Percentiles rank a stretch among this genome's conserved stretches.
phyloP scores from a whole-genome alignment of 2,888 invertebrate species.

The Xestia ashworthii region DNA sequence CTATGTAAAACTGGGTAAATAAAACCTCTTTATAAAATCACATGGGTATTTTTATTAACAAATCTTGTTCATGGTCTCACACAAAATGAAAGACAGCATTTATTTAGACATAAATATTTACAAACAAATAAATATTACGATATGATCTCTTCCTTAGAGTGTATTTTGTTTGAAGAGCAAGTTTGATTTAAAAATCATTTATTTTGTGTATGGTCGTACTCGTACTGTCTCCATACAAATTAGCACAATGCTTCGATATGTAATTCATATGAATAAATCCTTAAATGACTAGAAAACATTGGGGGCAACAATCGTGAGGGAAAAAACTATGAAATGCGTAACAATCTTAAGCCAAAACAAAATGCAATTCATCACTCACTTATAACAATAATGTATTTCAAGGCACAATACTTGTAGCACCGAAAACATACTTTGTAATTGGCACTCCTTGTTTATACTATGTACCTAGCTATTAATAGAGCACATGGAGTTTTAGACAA shows the following conservation, averaged over 20 bases:
- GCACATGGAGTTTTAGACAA: background rate
- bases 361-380: constrained; percentile 50
- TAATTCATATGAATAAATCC: constrained; percentile 19
- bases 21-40: constrained; percentile 52
- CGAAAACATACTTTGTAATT: constrained; percentile 38
- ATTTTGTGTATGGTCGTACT: constrained; percentile 1
- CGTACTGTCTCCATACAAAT: constrained; percentile 20
- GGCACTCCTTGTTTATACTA: constrained; percentile 39
- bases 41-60: constrained; percentile 45
- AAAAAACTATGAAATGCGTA: constrained; percentile 54
- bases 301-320: constrained; percentile 31
- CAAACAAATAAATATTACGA: constrained; percentile 13
- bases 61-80: constrained; percentile 26
- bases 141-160: background rate
- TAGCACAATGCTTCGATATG: constrained; percentile 15
- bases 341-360: constrained; percentile 50
- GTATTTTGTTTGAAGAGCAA: background rate
- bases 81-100: constrained; percentile 20
- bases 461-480: background rate
- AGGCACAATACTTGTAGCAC: constrained; percentile 53
- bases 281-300: constrained; percentile 56
- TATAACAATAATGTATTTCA: constrained; percentile 37
- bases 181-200: background rate
- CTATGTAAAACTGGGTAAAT: constrained; percentile 50
- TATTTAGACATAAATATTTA: constrained; percentile 24